Base-by-base conservation (phyloP, 1,140 invertebrate species). In the Polypedilum vanderplanki region DNA sequence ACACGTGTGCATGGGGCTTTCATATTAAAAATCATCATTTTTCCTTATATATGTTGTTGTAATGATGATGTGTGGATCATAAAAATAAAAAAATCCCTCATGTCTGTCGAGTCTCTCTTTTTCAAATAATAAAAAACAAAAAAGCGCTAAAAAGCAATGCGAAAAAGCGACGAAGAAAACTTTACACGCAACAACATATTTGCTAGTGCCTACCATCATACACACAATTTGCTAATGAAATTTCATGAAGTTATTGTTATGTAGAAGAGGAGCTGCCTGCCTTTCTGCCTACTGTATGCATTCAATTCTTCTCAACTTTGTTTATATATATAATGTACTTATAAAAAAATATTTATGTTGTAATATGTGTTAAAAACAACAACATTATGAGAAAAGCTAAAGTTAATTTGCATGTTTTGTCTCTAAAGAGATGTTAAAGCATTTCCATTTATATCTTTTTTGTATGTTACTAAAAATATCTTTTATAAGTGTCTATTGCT, bases 1-100 rank as follows among this genome's bases (percentile, higher is more conserved):
- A 3, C 24, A 33, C 24, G 24, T 33, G 5, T 33, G n/a, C n/a
- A 33, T 33, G 24, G 24, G 24, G 24, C 5, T 33, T 57, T 57
- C 46, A n/a, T 57, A 57, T 57, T 57, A 57, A 57, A 57, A 57
- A 57, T 57, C n/a, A 57, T 57, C 46, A 57, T 57, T 57, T 57
- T 15, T 57, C n/a, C 46, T 57, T 57, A n/a, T n/a, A n/a, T 57
- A 57, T 57, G 46, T 33, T 57, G 46, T 57, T 33, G 46, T 57
- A 57, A 57, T 57, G 46, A 57, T 57, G 46, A 57, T 57, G 46
- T 57, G 46, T 57, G 46, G 46, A 57, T 57, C 12, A 15, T 57
- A 57, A 57, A 33, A 33, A 33, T 33, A 33, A 33, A 33, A 57
- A 57, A 57, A n/a, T 57, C 46, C 46, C 46, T 57, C 15, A 57